Conservation (phyloP, 1,140 invertebrate genomes). For the Pseudomyrmex sp. region DNA sequence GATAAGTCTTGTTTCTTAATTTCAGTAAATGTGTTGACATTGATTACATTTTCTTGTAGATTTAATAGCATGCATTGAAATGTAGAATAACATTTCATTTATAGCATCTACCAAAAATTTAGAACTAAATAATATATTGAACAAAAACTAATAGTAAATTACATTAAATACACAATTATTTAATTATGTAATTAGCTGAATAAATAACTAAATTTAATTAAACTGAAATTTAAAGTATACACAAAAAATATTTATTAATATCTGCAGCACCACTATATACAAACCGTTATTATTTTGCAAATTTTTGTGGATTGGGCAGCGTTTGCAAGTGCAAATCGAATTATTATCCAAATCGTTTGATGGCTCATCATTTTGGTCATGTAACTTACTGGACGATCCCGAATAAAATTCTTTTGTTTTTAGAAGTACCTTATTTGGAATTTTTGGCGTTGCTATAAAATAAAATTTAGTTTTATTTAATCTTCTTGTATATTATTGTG, state of each 20-base stretch:
- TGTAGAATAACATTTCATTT: background rate
- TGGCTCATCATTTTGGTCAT: no score
- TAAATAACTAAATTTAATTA: background rate
- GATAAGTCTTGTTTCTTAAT: background rate
- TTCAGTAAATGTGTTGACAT: background rate
- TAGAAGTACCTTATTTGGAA: no score
- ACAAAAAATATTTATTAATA: conserved; percentile 23
- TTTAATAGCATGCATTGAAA: background rate
- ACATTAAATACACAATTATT: background rate
- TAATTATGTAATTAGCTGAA: background rate
- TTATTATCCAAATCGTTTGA: no score
- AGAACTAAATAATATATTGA: background rate
- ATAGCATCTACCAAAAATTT: background rate
- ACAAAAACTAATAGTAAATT: background rate
- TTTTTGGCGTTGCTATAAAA: no score
- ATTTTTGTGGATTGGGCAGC: conserved; percentile 30
- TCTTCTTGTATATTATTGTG: no score
- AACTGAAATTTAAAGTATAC: conserved; percentile 1
- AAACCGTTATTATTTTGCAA: conserved; percentile 28
- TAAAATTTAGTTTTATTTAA: no score
- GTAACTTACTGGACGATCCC: no score
- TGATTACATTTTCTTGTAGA: background rate
- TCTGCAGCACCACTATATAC: background rate
- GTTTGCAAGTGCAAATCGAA: no score
- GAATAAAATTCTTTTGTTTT: no score